Evolutionary conservation across 2,113 vertebrate species (phyloP).

Genomic region (Tragelaphus strepsiceros): DNA sequence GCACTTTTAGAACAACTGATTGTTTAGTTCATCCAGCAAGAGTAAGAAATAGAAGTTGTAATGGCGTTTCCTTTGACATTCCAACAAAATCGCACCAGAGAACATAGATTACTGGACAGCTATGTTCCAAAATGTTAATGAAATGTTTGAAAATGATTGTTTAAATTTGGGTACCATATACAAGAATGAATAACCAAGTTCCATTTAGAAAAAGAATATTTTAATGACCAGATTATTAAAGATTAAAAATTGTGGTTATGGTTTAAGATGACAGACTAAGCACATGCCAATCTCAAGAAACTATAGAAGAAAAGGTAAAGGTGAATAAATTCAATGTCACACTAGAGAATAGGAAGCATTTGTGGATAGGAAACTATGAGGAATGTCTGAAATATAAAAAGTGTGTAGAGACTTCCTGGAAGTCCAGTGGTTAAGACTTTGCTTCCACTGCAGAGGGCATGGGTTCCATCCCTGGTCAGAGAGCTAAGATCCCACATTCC

Average conservation of each 20-base stretch:
- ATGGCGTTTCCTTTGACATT: constrained; percentile 23
- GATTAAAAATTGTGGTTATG: not conserved
- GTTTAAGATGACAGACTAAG: not conserved
- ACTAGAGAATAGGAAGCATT: not conserved
- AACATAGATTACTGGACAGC: not conserved
- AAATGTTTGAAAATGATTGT: not conserved
- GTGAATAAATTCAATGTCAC: not conserved
- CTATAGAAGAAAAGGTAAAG: not conserved
- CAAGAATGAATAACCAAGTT: not conserved
- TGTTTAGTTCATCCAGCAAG: not conserved
- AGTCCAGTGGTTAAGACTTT: not conserved
- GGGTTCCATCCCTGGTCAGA: not conserved
- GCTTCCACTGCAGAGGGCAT: not conserved
- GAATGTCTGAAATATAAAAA: not conserved
- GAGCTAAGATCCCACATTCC: not conserved
- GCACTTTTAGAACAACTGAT: not conserved
- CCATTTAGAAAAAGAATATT: not conserved
- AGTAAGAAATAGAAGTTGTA: constrained; percentile 20
- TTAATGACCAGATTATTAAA: not conserved
- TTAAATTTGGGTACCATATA: not conserved
- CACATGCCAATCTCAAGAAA: not conserved
- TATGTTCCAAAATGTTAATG: not conserved
- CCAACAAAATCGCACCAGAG: not conserved
- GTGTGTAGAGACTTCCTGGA: not conserved
- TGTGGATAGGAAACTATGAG: not conserved